A percentile compares a stretch with the other conserved stretches of the same genome.
phyloP scores from a whole-genome alignment of 1,140 invertebrate genomes.

The Leptopilina boulardi region DNA sequence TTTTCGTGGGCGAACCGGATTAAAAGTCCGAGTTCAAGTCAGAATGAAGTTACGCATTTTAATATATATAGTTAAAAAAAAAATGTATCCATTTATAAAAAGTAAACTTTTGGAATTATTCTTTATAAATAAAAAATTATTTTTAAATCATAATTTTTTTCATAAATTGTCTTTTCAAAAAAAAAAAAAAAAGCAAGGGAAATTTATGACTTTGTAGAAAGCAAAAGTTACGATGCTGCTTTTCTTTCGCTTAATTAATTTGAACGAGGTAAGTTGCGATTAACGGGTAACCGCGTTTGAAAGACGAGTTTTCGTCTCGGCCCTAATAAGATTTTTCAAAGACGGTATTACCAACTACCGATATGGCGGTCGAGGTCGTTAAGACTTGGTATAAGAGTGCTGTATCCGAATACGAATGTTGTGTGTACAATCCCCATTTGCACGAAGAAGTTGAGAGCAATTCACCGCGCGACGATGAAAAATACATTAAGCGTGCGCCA shows the following conservation, averaged over 20 bases:
- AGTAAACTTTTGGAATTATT: background rate
- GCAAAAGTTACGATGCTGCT: slow-evolving; percentile 35
- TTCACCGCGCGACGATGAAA: slow-evolving; percentile 6
- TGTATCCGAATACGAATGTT: slow-evolving; percentile 33
- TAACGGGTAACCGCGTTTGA: slow-evolving; percentile 36
- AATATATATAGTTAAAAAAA: background rate
- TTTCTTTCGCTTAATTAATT: slow-evolving; percentile 39
- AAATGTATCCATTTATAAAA: background rate
- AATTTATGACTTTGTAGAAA: slow-evolving; percentile 38
- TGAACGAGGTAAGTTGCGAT: slow-evolving; percentile 31
- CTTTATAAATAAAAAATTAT: too few relatives aligned
- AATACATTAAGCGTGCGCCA: slow-evolving; percentile 24
- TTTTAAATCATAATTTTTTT: too few relatives aligned
- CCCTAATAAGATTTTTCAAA: slow-evolving; percentile 37
- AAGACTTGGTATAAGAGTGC: slow-evolving; percentile 29
- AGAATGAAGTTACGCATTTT: slow-evolving; percentile 44
- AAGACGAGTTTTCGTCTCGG: slow-evolving; percentile 39
- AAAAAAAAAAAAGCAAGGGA: slow-evolving; percentile 5
- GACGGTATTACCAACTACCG: slow-evolving; percentile 36
- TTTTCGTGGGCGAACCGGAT: slow-evolving; percentile 67
- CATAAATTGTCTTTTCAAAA: too few relatives aligned
- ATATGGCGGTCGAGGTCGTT: slow-evolving; percentile 39
- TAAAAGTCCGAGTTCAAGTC: slow-evolving; percentile 61
- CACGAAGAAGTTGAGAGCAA: slow-evolving; percentile 7
- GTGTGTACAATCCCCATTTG: slow-evolving; percentile 33